A percentile compares a stretch with the other conserved stretches of the same genome.
Evolutionary conservation across 1,140 invertebrate genomes (phyloP).

Genomic region (Triops cancriformis): DNA sequence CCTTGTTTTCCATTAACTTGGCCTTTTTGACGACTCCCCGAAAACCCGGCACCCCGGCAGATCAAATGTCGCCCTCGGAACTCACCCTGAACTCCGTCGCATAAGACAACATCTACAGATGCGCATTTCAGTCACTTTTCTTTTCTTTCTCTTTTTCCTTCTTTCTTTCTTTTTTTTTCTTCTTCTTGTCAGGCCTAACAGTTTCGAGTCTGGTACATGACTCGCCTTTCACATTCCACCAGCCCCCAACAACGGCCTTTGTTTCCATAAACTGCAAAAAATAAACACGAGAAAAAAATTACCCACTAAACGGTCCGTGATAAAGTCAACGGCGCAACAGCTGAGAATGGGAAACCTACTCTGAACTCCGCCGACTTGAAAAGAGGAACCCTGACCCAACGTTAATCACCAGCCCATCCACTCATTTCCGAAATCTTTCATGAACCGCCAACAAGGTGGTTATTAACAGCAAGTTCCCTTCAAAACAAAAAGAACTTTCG

Average conservation of each 20-base stretch:
- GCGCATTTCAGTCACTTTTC: conserved; percentile 10
- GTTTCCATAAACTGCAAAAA: background rate
- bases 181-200: background rate
- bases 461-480: background rate
- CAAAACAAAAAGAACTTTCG: background rate
- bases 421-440: too few species aligned
- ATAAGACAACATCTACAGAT: conserved; percentile 8
- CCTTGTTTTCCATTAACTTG: conserved; percentile 1
- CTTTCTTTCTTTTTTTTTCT: background rate
- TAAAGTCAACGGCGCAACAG: background rate
- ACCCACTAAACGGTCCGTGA: background rate
- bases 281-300: background rate
- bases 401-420: too few species aligned
- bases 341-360: background rate
- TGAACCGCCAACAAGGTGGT: too few species aligned
- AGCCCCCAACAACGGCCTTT: background rate
- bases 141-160: background rate
- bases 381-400: background rate
- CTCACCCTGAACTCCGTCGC: background rate
- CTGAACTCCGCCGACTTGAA: background rate
- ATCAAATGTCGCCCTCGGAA: background rate
- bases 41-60: background rate
- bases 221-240: background rate
- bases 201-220: background rate
- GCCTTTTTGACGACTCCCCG: background rate